These are phyloP conservation scores for Physeter macrocephalus DNA, from an alignment of 2,113 vertebrate species.

Conservation along the genomic window DNA sequence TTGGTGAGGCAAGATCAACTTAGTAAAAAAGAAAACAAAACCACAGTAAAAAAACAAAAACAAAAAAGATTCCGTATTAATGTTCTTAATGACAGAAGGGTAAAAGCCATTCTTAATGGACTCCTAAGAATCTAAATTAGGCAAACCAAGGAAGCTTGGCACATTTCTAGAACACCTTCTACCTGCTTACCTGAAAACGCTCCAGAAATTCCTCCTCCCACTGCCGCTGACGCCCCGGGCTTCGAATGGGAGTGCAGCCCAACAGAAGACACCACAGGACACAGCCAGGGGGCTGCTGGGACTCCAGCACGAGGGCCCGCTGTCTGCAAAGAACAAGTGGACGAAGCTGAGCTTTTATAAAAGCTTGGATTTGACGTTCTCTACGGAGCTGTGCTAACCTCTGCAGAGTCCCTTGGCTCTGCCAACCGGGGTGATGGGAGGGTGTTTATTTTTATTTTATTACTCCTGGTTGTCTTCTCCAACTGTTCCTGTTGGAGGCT, in stretches of 20 bases:
- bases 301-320: fast-evolving
- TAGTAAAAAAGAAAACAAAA: neutral
- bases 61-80: neutral
- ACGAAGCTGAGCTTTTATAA: neutral
- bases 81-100: neutral
- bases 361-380: neutral
- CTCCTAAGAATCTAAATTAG: neutral
- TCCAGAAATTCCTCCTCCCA: fast-evolving
- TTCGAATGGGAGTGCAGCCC: neutral
- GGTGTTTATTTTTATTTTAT: neutral
- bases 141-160: neutral
- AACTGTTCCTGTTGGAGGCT: too few relatives aligned
- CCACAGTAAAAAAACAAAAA: neutral
- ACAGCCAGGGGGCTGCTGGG: neutral
- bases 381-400: neutral
- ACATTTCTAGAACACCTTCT: neutral
- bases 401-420: neutral
- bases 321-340: neutral
- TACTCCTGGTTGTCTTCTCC: neutral
- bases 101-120: neutral
- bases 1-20: neutral
- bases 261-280: neutral
- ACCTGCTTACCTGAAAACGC: neutral
- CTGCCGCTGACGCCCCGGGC: fast-evolving
- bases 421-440: neutral